Conservation (phyloP, 2,113 vertebrate genomes). For the Pelvicachromis taeniatus region DNA sequence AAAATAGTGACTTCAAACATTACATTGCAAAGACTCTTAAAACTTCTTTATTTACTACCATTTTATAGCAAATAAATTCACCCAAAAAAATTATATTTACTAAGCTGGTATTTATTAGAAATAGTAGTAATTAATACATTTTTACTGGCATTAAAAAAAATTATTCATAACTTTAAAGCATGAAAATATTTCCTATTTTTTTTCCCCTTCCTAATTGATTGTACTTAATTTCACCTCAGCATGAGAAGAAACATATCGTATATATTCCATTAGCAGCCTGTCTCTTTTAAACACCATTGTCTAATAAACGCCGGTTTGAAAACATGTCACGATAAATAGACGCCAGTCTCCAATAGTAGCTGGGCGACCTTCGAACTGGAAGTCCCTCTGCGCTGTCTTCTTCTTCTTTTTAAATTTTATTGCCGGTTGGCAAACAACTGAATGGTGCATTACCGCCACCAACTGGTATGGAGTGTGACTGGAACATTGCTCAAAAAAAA, state of each 20-base stretch:
- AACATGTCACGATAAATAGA: no score
- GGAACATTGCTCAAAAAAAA: no score
- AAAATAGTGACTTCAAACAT: neutral
- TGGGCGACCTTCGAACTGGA: no score
- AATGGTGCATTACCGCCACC: no score
- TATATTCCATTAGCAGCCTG: no score
- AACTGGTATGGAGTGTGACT: no score
- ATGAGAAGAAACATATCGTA: accelerated
- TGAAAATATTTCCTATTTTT: accelerated
- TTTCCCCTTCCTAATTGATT: neutral
- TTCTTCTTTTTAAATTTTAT: no score
- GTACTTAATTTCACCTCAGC: neutral
- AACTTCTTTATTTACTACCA: neutral
- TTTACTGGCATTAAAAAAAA: neutral
- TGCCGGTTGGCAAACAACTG: no score
- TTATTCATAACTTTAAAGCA: neutral
- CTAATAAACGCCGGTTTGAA: no score
- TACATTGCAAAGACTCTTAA: neutral
- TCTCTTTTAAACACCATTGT: no score
- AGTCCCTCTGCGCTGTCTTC: no score
- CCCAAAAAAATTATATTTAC: neutral
- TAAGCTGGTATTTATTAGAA: neutral
- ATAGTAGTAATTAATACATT: neutral
- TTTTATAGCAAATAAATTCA: neutral
- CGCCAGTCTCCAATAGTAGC: no score